Evolutionary conservation across 2,113 vertebrate genomes (phyloP).

Genomic region (Cichladusa arquata): DNA sequence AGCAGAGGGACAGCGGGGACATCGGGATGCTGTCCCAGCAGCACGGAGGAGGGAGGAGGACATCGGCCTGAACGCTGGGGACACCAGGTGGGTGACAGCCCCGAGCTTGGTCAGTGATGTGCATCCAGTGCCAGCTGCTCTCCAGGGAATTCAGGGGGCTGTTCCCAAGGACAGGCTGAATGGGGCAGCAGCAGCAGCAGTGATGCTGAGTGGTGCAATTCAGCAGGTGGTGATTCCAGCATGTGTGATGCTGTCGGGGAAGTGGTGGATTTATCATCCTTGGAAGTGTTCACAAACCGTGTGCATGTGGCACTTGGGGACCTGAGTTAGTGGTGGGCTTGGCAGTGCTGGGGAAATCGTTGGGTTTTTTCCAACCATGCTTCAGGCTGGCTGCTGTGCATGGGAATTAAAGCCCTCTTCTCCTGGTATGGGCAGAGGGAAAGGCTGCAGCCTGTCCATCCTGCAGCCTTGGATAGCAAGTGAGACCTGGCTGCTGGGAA

Average conservation of each 20-base stretch:
- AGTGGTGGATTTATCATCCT: background rate
- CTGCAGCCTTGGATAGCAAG: background rate
- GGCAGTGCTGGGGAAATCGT: background rate
- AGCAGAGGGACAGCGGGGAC: background rate
- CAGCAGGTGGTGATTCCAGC: background rate
- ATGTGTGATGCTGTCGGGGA: accelerated
- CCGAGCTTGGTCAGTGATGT: background rate
- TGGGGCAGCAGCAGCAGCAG: background rate
- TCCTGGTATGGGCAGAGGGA: accelerated
- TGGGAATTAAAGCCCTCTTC: accelerated
- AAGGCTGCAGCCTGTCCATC: background rate
- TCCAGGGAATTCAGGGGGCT: accelerated
- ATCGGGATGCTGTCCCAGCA: background rate
- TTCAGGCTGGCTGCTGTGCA: background rate
- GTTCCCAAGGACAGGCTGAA: no score
- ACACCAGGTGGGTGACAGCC: background rate
- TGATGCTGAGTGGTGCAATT: background rate
- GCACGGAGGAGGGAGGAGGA: background rate
- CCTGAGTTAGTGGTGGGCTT: background rate
- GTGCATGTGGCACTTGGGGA: background rate
- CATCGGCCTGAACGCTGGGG: background rate
- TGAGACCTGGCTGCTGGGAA: background rate
- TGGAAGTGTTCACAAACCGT: accelerated
- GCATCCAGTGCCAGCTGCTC: background rate
- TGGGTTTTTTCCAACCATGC: background rate